Evolutionary conservation across 2,888 invertebrate species (phyloP).

Genomic region (Tetropium fuscum): DNA sequence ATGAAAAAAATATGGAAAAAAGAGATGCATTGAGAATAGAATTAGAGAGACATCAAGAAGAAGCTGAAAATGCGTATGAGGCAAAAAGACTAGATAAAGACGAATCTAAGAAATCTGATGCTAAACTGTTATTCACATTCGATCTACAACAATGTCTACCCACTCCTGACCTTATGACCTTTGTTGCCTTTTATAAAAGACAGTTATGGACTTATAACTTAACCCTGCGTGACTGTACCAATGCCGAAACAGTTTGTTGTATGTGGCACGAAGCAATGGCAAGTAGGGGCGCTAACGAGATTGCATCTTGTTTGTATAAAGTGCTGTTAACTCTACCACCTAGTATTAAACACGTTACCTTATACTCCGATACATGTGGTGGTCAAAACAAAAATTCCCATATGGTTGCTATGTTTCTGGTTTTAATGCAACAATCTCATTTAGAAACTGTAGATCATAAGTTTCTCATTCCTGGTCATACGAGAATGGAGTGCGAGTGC

Average conservation of each 20-base stretch:
- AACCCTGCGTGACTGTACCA: conserved; percentile 44
- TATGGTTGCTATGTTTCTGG: neutral
- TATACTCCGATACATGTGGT: neutral
- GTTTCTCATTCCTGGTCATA: conserved; percentile 44
- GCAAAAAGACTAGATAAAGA: conserved; percentile 2
- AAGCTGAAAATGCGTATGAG: conserved; percentile 26
- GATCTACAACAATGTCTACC: conserved; percentile 49
- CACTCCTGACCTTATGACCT: conserved; percentile 47
- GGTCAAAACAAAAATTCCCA: conserved; percentile 4
- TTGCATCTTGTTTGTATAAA: neutral
- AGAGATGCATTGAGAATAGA: neutral
- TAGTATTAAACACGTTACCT: neutral
- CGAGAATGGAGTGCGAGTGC: conserved; percentile 44
- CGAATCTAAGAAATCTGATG: neutral
- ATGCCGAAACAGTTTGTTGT: neutral
- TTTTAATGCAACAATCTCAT: neutral
- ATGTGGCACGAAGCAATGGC: neutral
- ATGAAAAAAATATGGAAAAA: neutral
- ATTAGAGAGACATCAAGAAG: conserved; percentile 16
- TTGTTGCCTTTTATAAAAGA: conserved; percentile 53
- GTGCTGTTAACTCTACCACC: neutral
- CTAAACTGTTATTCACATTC: conserved; percentile 12
- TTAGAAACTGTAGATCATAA: conserved; percentile 43
- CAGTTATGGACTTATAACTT: conserved; percentile 53
- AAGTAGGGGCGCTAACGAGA: neutral